Conservation (phyloP, 2,113 vertebrate genomes). For the Caranx melampygus region DNA sequence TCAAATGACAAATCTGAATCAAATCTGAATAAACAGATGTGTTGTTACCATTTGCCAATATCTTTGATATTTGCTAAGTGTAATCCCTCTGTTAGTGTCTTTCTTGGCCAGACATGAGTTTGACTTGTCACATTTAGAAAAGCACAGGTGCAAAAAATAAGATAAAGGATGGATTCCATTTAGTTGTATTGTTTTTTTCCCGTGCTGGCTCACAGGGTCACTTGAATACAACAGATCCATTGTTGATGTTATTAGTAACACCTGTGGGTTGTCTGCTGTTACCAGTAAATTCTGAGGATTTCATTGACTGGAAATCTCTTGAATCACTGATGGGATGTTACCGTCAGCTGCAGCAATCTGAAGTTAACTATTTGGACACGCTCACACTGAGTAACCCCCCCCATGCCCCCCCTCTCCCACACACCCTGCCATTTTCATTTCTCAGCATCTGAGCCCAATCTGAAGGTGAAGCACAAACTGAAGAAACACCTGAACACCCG, state of each 20-base stretch:
- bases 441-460: constrained; percentile 92
- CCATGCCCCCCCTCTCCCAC: too few relatives aligned
- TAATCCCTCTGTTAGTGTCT: too few relatives aligned
- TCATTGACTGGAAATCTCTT: constrained; percentile 1
- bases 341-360: neutral
- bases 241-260: neutral
- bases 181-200: neutral
- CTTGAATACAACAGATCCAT: neutral
- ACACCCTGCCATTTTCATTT: neutral
- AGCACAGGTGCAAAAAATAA: too few relatives aligned
- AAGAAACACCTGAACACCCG: constrained; percentile 92
- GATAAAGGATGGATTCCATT: neutral
- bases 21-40: too few relatives aligned
- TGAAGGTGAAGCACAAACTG: constrained; percentile 93
- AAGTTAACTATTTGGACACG: neutral
- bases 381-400: neutral
- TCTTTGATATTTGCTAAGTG: too few relatives aligned
- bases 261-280: neutral
- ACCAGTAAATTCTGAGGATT: constrained; percentile 2
- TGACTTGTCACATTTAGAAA: too few relatives aligned
- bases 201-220: neutral
- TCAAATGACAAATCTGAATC: neutral
- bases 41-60: too few relatives aligned
- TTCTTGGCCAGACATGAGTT: too few relatives aligned
- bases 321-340: neutral